Conservation (phyloP, 53 echinoderm and acorn worm species). For the Henricia sp. region DNA sequence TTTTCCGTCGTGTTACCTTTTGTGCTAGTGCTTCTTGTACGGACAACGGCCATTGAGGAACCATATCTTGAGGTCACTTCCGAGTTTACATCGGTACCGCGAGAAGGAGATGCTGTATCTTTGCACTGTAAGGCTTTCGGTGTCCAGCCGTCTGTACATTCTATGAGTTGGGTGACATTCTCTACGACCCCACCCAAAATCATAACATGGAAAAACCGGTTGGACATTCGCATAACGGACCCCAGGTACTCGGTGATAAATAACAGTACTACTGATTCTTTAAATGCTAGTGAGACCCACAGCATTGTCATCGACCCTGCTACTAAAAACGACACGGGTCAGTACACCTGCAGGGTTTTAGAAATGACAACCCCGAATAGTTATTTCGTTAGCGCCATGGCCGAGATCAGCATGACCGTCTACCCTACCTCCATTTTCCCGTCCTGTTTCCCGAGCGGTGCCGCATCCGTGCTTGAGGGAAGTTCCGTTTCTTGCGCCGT, state of each 20-base stretch:
- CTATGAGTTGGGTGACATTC: slow-evolving; percentile 19
- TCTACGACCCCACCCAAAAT: background rate
- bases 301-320: slow-evolving; percentile 15
- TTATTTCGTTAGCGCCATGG: background rate
- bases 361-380: background rate
- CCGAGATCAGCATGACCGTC: background rate
- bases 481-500: slow-evolving; percentile 10
- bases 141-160: background rate
- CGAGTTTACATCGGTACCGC: slow-evolving; percentile 38
- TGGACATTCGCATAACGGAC: slow-evolving; percentile 5
- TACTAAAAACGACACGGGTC: slow-evolving; percentile 1
- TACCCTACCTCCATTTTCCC: slow-evolving; percentile 42
- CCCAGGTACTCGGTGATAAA: background rate
- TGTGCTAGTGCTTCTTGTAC: background rate
- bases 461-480: slow-evolving; percentile 22
- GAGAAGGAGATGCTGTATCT: slow-evolving; percentile 36
- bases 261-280: background rate
- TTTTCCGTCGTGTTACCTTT: background rate
- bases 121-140: slow-evolving; percentile 27
- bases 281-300: slow-evolving; percentile 7
- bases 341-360: slow-evolving; percentile 28
- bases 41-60: no score
- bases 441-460: slow-evolving; percentile 26
- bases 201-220: slow-evolving; percentile 8
- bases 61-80: slow-evolving; percentile 9